Evolutionary conservation across 2,113 vertebrate species (phyloP).

Genomic region (Pogonocichla stellata): DNA sequence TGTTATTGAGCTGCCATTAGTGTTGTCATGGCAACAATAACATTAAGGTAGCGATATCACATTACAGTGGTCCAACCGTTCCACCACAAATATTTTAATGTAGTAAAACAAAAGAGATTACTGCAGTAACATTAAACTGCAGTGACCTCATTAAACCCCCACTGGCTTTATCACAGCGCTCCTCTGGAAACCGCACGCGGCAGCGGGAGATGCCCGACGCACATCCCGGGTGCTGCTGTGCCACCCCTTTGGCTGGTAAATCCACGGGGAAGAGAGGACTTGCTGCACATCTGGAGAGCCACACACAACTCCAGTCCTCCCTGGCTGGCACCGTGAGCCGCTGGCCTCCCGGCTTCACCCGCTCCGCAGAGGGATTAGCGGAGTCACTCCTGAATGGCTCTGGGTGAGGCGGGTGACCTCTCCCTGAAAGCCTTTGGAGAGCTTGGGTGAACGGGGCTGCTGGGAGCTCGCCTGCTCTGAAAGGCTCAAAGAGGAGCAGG

Average conservation of each 20-base stretch:
- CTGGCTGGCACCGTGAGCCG: rapidly evolving
- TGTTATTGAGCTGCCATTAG: slow-evolving; percentile 63
- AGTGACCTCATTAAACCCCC: slow-evolving; percentile 48
- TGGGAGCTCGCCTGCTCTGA: background rate
- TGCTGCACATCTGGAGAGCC: background rate
- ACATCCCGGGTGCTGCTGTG: background rate
- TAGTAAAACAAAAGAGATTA: slow-evolving; percentile 66
- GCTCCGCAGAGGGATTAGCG: rapidly evolving
- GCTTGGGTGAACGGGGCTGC: background rate
- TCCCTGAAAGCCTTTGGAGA: background rate
- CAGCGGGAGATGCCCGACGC: rapidly evolving
- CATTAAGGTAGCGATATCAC: slow-evolving; percentile 37
- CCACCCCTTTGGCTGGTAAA: background rate
- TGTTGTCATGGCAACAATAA: slow-evolving; percentile 22
- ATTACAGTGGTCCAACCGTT: slow-evolving; percentile 21
- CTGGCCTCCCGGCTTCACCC: background rate
- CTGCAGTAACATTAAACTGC: slow-evolving; percentile 54
- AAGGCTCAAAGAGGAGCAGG: slow-evolving; percentile 22
- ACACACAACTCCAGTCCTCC: background rate
- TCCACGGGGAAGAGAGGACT: rapidly evolving
- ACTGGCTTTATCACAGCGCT: background rate
- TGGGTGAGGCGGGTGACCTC: background rate
- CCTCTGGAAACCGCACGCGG: rapidly evolving
- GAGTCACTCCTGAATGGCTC: background rate
- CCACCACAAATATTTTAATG: slow-evolving; percentile 59